phyloP scores from a whole-genome alignment of 2,797 vertebrate species.

The Astyanax mexicanus region DNA sequence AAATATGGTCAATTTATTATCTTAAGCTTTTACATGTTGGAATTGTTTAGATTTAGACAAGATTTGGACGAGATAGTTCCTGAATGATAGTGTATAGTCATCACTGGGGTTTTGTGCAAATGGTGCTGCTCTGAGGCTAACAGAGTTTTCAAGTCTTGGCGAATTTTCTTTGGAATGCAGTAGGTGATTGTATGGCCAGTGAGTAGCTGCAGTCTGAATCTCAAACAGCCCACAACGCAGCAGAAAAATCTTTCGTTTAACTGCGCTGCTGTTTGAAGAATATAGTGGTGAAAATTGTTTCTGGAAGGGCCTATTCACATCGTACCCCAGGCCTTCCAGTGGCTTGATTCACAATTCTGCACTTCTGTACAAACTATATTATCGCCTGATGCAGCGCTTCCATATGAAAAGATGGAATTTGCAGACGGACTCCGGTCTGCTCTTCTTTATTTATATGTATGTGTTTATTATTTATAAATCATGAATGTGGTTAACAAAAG shows the following conservation, averaged over 20 bases:
- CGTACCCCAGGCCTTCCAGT: conserved; percentile 24
- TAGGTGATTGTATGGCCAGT: conserved; percentile 19
- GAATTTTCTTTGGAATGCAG: conserved; percentile 35
- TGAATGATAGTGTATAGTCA: conserved; percentile 28
- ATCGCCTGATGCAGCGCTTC: conserved; percentile 74
- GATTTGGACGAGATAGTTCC: background rate
- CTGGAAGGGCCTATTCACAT: conserved; percentile 39
- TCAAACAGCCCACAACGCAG: conserved; percentile 20
- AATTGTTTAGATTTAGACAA: background rate
- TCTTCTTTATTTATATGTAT: conserved; percentile 13
- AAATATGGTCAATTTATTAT: too few relatives aligned
- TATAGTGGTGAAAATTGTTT: conserved; percentile 32
- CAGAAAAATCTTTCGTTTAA: conserved; percentile 36
- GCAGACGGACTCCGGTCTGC: conserved; percentile 53
- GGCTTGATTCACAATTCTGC: conserved; percentile 50
- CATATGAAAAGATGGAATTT: conserved; percentile 56
- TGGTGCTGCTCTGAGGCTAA: background rate
- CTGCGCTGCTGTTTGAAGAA: conserved; percentile 39
- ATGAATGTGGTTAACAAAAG: conserved; percentile 67
- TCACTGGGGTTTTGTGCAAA: conserved; percentile 1
- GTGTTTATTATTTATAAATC: conserved; percentile 58
- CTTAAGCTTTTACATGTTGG: too few relatives aligned
- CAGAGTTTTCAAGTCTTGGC: conserved; percentile 15
- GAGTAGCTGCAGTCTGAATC: conserved; percentile 25
- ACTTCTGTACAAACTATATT: conserved; percentile 65